Evolutionary conservation across 1,140 invertebrate species (phyloP), one percentile per base, ranked within the genome.

Genomic region (Himalopsyche phryganea): DNA sequence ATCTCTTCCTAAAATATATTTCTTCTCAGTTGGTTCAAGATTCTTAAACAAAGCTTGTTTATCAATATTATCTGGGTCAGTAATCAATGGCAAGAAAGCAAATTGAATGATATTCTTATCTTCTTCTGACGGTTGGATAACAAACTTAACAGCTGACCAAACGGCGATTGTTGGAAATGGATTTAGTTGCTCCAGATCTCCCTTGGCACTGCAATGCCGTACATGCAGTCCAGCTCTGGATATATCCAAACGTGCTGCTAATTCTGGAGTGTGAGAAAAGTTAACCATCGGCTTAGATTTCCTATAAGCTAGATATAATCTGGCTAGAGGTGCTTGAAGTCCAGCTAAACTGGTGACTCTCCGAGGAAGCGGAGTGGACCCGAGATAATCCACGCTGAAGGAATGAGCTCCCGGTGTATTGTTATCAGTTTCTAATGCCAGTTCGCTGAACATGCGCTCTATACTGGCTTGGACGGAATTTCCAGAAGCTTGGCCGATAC

Each of bases 131-230:
- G 76, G 68, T 59, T 81, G 81, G 5, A 85, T 75, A 5, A 87
- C 81, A 66, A 90, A 90, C 69, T 90, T 89, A 1, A 91, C 86
- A 0, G 88, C 88, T 14, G 91, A 92, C 92, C 92, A 94, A 1
- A 94, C 91, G 0, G 91, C 91, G 71, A 94, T 94, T 13, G 90
- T 88, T 9, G 90, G 87, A 68, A 94, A 94, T 1, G 91, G 88
- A 66, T 90, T 90, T 15, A 88, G 75, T 67, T 84, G 81, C 59
- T 79, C 77, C 46, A 76, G 59, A 46, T 80, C 73, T 45, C 76
- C 77, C 68, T 81, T 76, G 23, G 81, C 74, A 38, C 80, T 78
- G 70, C 79, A 75, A 66, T 83, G 83, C 65, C 79, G 70, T 1
- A 88, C 81, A 71, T 83, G 82, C 7, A 90, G 69, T 15, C 87